Percentiles rank a stretch among this genome's conserved stretches.
Conservation (phyloP, 2,797 vertebrate genomes). For the Enteromius anoplus region DNA sequence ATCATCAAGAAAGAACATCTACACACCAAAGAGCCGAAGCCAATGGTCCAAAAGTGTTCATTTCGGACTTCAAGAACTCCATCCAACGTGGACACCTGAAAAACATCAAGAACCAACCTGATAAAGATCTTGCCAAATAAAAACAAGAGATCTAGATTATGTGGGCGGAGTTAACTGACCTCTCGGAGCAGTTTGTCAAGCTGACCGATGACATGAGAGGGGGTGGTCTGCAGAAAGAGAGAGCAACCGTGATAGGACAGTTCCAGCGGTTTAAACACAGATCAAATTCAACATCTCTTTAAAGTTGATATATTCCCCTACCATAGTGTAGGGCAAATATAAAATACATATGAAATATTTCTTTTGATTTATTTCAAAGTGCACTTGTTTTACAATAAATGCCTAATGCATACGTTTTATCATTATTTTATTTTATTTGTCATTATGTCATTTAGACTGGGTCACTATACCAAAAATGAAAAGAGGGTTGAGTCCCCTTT, state of each 20-base stretch:
- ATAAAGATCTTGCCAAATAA: too few species aligned
- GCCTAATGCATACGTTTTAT: too few species aligned
- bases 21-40: constrained; percentile 95
- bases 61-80: constrained; percentile 96
- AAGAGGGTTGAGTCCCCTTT: too few species aligned
- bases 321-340: too few species aligned
- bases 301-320: too few species aligned
- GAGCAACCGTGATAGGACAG: not conserved
- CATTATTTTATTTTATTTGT: too few species aligned
- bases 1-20: not conserved
- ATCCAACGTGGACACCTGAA: constrained; percentile 94
- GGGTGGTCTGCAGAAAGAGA: constrained; percentile 84
- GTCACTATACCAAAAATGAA: too few species aligned
- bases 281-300: too few species aligned
- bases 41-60: constrained; percentile 97
- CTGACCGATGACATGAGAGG: constrained; percentile 94
- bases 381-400: too few species aligned
- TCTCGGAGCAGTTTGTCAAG: constrained; percentile 95
- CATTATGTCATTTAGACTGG: too few species aligned
- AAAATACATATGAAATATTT: too few species aligned
- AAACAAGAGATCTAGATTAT: not conserved
- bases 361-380: too few species aligned
- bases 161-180: constrained; percentile 71
- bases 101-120: not conserved
- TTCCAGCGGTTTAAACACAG: not conserved